These are phyloP conservation scores for Enteromius trimaculatus DNA, from an alignment of 2,797 vertebrate species.

Conservation along the genomic window DNA sequence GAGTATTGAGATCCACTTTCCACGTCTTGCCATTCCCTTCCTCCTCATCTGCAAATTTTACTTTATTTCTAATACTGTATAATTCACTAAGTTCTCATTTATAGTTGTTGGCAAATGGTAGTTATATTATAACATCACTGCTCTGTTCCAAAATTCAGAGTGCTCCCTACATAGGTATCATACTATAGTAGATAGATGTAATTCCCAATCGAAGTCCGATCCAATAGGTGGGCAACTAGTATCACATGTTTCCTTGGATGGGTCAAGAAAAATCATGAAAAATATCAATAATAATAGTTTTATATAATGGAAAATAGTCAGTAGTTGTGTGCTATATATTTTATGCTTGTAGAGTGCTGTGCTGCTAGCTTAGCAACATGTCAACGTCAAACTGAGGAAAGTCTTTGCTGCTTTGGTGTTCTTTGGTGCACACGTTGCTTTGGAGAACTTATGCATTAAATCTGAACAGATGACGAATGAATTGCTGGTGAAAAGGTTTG, in stretches of 20 bases:
- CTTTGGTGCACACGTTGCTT: constrained; percentile 67
- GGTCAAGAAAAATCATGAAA: not conserved
- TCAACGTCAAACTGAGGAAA: constrained; percentile 6
- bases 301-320: too few species aligned
- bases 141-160: not conserved
- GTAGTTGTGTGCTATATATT: not conserved
- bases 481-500: constrained; percentile 59
- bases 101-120: not conserved
- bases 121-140: not conserved
- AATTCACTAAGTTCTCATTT: not conserved
- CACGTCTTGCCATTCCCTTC: not conserved
- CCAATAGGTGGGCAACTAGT: not conserved
- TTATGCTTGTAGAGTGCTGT: not conserved
- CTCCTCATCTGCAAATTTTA: not conserved
- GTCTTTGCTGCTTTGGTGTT: constrained; percentile 60
- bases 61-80: not conserved
- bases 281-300: not conserved
- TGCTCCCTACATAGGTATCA: not conserved
- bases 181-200: not conserved
- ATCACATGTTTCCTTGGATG: too few species aligned
- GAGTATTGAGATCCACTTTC: not conserved
- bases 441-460: constrained; percentile 59
- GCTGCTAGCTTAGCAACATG: not conserved
- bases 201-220: not conserved
- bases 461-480: constrained; percentile 66